These are phyloP conservation scores for Bucco capensis DNA, from an alignment of 2,113 vertebrate genomes.

Conservation along the genomic window DNA sequence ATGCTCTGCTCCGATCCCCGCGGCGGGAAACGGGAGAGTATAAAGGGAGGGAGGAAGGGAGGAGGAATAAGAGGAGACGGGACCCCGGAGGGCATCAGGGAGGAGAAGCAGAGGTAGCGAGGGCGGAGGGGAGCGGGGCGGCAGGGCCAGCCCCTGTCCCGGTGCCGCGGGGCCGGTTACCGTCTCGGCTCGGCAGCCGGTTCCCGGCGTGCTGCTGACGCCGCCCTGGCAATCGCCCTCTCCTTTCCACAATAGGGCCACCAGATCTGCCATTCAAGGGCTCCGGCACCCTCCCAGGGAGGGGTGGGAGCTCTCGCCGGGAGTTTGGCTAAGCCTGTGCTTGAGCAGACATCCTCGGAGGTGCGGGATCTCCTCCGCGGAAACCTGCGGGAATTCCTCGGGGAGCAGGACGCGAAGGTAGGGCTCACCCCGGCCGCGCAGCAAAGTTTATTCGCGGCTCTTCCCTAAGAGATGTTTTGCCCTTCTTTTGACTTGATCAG, in stretches of 20 bases:
- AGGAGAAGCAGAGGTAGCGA: neutral
- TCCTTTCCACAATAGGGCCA: constrained; percentile 57
- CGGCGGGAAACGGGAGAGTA: no score
- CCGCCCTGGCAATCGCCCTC: constrained; percentile 36
- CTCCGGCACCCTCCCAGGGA: constrained; percentile 55
- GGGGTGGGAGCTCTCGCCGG: constrained; percentile 31
- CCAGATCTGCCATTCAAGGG: constrained; percentile 57
- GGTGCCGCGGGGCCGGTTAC: neutral
- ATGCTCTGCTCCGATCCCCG: neutral
- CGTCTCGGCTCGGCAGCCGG: neutral
- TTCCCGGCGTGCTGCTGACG: constrained; percentile 15
- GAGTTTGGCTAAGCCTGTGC: constrained; percentile 13
- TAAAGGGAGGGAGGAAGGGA: neutral
- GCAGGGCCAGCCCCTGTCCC: neutral
- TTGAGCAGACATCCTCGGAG: neutral
- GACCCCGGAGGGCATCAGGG: neutral
- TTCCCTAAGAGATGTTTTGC: neutral
- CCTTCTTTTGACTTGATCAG: neutral
- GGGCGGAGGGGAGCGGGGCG: neutral
- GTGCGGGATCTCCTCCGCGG: constrained; percentile 22
- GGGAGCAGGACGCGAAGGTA: constrained; percentile 42
- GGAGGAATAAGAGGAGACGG: neutral
- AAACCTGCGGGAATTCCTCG: constrained; percentile 16
- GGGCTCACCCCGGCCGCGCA: constrained; percentile 10
- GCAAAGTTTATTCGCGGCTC: neutral